These are phyloP conservation scores for Eulemur rufifrons DNA, from an alignment of 2,113 vertebrate species.

Conservation along the genomic window DNA sequence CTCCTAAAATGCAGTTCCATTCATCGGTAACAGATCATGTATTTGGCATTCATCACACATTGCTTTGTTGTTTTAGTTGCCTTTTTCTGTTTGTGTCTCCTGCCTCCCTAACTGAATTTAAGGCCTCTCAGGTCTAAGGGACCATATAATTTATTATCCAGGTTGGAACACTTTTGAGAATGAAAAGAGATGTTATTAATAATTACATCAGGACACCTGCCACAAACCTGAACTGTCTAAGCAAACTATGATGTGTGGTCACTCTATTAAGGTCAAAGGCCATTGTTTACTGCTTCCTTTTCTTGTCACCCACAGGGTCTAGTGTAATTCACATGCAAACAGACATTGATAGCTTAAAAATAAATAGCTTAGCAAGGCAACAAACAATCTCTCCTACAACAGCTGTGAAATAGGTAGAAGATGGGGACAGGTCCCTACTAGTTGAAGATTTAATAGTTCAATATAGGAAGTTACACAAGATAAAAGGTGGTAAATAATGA, in stretches of 20 bases:
- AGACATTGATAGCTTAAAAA: slow-evolving; percentile 3
- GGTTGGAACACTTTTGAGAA: background rate
- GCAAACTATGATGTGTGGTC: background rate
- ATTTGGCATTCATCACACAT: background rate
- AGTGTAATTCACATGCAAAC: background rate
- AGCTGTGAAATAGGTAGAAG: slow-evolving; percentile 19
- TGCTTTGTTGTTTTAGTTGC: background rate
- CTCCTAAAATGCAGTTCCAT: background rate
- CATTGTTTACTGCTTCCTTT: background rate
- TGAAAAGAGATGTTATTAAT: background rate
- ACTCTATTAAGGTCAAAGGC: background rate
- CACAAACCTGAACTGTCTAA: background rate
- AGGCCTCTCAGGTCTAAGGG: background rate
- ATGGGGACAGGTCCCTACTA: background rate
- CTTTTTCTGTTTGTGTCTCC: background rate
- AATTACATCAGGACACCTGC: background rate
- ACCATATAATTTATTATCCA: background rate
- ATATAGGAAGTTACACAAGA: slow-evolving; percentile 20
- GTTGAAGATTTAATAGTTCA: slow-evolving; percentile 26
- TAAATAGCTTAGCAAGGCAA: background rate
- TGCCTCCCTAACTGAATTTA: background rate
- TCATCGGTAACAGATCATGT: background rate
- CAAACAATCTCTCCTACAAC: background rate
- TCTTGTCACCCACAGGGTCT: background rate
- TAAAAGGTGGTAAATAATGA: slow-evolving; percentile 46